Percentiles rank a stretch among this genome's conserved stretches.
These are phyloP conservation scores for Allophyes oxyacanthae DNA, from an alignment of 2,888 invertebrate species.

Conservation along the genomic window DNA sequence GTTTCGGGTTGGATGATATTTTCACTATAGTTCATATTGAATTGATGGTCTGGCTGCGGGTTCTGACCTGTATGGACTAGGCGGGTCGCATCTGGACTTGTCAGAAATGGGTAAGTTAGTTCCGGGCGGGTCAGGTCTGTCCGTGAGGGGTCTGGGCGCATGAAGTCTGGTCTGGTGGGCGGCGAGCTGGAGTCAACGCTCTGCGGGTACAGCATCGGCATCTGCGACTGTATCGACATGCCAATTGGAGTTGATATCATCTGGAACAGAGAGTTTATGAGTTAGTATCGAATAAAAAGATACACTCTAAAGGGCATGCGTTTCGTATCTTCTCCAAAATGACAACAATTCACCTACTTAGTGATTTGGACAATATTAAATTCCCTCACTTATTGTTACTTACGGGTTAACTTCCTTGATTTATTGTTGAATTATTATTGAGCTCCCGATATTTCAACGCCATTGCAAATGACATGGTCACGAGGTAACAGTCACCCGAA, in stretches of 20 bases:
- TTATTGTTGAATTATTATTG: no score
- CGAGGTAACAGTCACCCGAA: no score
- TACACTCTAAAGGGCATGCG: no score
- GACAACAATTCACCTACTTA: no score
- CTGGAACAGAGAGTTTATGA: slow-evolving; percentile 69
- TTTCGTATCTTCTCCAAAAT: no score
- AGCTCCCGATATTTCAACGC: no score
- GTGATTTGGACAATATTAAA: no score
- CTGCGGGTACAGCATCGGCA: slow-evolving; percentile 78
- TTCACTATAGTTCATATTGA: slow-evolving; percentile 49
- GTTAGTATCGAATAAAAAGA: background rate
- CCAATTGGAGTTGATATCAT: slow-evolving; percentile 92
- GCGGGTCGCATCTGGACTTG: slow-evolving; percentile 18
- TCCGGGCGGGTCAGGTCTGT: slow-evolving; percentile 10
- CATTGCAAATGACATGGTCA: no score
- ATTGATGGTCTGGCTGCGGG: slow-evolving; percentile 30
- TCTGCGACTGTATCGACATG: slow-evolving; percentile 80
- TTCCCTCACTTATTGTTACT: no score
- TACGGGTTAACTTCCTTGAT: no score
- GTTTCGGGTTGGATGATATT: slow-evolving; percentile 48
- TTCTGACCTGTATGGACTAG: background rate
- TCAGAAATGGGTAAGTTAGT: slow-evolving; percentile 24
- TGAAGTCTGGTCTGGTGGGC: slow-evolving; percentile 35
- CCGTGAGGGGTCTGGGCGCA: no score
- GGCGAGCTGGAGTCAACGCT: slow-evolving; percentile 37